Evolutionary conservation across 1,140 invertebrate species (phyloP), one percentile per base, ranked within the genome.

Genomic region (Chrysopa pallens): DNA sequence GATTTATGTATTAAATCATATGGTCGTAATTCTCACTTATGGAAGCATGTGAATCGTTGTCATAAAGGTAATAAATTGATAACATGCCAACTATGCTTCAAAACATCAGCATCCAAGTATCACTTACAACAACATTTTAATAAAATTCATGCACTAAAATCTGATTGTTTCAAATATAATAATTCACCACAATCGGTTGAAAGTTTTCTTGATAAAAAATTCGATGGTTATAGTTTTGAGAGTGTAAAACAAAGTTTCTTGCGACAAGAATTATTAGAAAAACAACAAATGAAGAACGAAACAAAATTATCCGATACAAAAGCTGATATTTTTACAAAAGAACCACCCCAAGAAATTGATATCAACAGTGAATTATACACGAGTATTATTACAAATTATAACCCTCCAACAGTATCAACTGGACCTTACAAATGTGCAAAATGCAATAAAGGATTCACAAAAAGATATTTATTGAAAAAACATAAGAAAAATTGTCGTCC

Each of bases 1-100:
- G 73, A 76, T 54, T 51, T 76, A 1, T 76, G 73, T 49, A 69
- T 68, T 44, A 76, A 76, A 47, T 73, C 66, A 43, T 76, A 76
- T 37, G 72, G 71, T 0, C 52, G 72, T 6, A 73, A 70, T 1
- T 73, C 72, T 4, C 72, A 74, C 48, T 48, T 76, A 6, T 74
- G 73, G 72, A 76, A 76, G 47, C 73, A 76, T 44, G 73, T 74
- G 0, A 74, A 73, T 48, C 56, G 71, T 29, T 62, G 72, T 15
- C 73, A 76, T 45, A 74, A 74, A 52, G 68, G 67, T 14, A 71
- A 76, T 48, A 63, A 65, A 11, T 69, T 70, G 38, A 65, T 76
- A 1, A 75, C 73, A 0, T 76, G 73, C 50, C 64, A 65, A 23
- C 62, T 69, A 12, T 75, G 73, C 46, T 52, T 66, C 35, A 73